These are phyloP conservation scores for Monopis laevigella DNA, from an alignment of 2,888 invertebrate species.

Conservation along the genomic window DNA sequence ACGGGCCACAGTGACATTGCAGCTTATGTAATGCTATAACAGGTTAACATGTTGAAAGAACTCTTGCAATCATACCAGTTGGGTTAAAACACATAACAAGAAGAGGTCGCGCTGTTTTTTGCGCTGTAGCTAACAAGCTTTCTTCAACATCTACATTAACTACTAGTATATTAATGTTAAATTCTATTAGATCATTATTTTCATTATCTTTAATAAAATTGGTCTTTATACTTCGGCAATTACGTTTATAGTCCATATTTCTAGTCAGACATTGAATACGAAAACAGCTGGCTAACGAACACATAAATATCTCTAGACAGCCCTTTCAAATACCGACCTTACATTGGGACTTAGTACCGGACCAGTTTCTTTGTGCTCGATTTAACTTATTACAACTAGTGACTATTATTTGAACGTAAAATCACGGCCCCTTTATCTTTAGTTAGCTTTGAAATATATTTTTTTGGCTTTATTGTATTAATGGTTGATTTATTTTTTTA, in stretches of 20 bases:
- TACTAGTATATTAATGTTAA: background rate
- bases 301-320: conserved; percentile 36
- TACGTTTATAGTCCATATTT: conserved; percentile 6
- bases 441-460: too few relatives aligned
- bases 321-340: conserved; percentile 62
- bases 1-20: conserved; percentile 32
- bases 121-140: background rate
- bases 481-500: too few relatives aligned
- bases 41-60: conserved; percentile 33
- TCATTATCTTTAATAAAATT: conserved; percentile 3
- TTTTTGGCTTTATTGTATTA: too few relatives aligned
- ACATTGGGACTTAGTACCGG: conserved; percentile 24
- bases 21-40: conserved; percentile 32
- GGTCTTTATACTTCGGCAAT: background rate
- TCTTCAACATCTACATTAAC: background rate
- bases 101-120: conserved; percentile 5
- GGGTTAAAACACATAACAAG: conserved; percentile 4
- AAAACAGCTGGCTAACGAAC: conserved; percentile 8
- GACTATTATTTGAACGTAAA: too few relatives aligned
- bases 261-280: conserved; percentile 6
- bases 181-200: background rate
- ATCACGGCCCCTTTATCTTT: too few relatives aligned
- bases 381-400: conserved; percentile 16
- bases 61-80: conserved; percentile 27
- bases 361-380: conserved; percentile 41